A percentile compares a stretch with the other conserved stretches of the same genome.
These are phyloP conservation scores for Nannoperca australis DNA, from an alignment of 2,797 vertebrate genomes.

Conservation along the genomic window DNA sequence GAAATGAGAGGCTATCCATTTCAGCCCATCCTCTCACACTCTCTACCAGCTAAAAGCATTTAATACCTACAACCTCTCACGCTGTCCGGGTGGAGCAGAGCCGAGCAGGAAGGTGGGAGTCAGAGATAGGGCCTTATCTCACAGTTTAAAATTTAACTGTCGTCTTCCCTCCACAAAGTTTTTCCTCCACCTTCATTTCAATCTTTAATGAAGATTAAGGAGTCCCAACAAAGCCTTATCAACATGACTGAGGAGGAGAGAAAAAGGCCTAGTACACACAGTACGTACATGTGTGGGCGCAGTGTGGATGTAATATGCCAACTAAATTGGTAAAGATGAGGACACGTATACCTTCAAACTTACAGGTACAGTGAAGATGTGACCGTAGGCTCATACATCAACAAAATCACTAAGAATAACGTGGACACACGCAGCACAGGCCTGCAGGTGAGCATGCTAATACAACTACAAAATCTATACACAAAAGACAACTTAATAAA, in stretches of 20 bases:
- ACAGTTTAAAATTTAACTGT: slow-evolving; percentile 80
- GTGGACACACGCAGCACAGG: slow-evolving; percentile 6
- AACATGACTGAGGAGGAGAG: slow-evolving; percentile 76
- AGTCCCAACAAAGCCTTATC: slow-evolving; percentile 80
- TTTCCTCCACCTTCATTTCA: slow-evolving; percentile 71
- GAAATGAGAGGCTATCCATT: slow-evolving; percentile 70
- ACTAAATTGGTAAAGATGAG: not conserved
- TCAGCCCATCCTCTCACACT: slow-evolving; percentile 52
- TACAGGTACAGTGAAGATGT: slow-evolving; percentile 3
- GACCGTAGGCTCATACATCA: not conserved
- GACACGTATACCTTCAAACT: not conserved
- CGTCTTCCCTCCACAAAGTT: slow-evolving; percentile 72
- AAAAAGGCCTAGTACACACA: slow-evolving; percentile 35
- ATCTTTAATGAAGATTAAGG: slow-evolving; percentile 86
- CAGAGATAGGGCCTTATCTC: slow-evolving; percentile 79
- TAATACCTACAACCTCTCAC: slow-evolving; percentile 47
- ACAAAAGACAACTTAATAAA: slow-evolving; percentile 2
- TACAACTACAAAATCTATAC: not conserved
- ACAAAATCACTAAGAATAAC: slow-evolving; percentile 1
- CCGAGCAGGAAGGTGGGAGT: slow-evolving; percentile 74
- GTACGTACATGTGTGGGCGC: not conserved
- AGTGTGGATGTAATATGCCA: not conserved
- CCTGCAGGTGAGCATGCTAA: not conserved
- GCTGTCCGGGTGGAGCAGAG: slow-evolving; percentile 23
- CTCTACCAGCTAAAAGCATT: slow-evolving; percentile 44